Evolutionary conservation across 1,140 invertebrate genomes (phyloP), one percentile per base, ranked within the genome.

Genomic region (Odontomachus brunneus): DNA sequence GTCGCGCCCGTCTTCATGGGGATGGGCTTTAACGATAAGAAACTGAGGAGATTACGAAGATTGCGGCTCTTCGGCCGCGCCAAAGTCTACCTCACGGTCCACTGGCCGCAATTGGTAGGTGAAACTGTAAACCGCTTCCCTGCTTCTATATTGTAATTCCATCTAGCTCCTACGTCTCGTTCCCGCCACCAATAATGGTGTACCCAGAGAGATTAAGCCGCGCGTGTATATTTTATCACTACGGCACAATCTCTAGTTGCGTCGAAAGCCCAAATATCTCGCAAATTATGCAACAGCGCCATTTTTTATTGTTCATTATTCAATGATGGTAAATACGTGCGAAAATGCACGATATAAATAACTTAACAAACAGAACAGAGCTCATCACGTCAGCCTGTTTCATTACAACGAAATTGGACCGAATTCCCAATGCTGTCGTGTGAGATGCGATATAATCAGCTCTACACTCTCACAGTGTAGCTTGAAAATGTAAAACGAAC

Each of bases 31-130:
- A 94, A 94, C 93, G 94, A 95, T 84, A 95, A 95, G 92, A 95
- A 95, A 89, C 93, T 95, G 93, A 93, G 93, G 91, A 93, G 95
- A 87, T 92, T 95, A 86, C 92, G 95, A 89, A 94, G 94, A 91
- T 95, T 95, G 91, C 94, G 95, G 90, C 95, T 96, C 88, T 96
- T 96, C 91, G 95, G 95, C 91, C 93, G 95, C 89, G 95, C 95
- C 82, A 96, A 96, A 91, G 95, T 96, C 85, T 96, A 96, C 91
- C 94, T 96, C 57, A 95, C 95, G 80, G 95, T 96, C 59, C 94
- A 95, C 88, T 96, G 95, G 95, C 95, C 95, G 55, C 95, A 95
- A 91, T 91, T 96, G 95, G 95, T 96, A 93, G 86, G 89, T 91
- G 82, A 67, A 65, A 66, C 44, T 53, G 33, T 67, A 24, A 67